Base-by-base conservation (phyloP, 1,140 invertebrate genomes). In the Drosophila sulfurigaster region DNA sequence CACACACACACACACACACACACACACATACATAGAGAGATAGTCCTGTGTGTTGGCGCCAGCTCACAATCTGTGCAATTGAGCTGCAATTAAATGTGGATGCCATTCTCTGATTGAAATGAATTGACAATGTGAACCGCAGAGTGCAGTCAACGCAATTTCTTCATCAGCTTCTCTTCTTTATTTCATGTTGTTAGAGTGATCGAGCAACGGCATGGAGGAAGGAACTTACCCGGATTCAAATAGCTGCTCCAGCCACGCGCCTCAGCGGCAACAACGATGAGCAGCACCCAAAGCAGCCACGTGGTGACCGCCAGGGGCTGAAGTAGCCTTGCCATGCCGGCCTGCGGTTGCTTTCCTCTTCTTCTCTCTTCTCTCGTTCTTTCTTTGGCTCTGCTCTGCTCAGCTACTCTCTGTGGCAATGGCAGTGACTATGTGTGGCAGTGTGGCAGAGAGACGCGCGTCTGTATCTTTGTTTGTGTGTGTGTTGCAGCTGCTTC, bases 11-110 rank as follows among this genome's bases (percentile, higher is more conserved):
- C 20, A 25, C 20, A 25, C 20, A 25, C 20, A 20, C 20, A 20
- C 20, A 20, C 20, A 20, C 3, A 20, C 20, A 25, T 25, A 25
- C 3, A 25, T 25, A 25, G 20, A 25, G 1, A 49, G 41, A 13
- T 43, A 13, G 41, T 43, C 41, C 41, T 32, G 30, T 51, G 48
- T 8, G 28, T 43, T 13, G 11, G 38, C 11, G 38, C 38, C 11
- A 43, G 11, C 8, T 41, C 48, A 28, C 81, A 82, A 82, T 83
- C 81, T 85, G 64, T 83, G 81, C 81, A 87, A 86, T 86, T 86
- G 78, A 80, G 80, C 35, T 52, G 78, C 85, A 89, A 89, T 89
- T 89, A 90, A 90, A 89, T 66, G 78, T 63, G 72, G 76, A 78
- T 76, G 79, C 52, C 63, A 69, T 38, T 59, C 63, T 25, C 64